Evolutionary conservation across 2,113 vertebrate species (phyloP).

Genomic region (Callipepla squamata): DNA sequence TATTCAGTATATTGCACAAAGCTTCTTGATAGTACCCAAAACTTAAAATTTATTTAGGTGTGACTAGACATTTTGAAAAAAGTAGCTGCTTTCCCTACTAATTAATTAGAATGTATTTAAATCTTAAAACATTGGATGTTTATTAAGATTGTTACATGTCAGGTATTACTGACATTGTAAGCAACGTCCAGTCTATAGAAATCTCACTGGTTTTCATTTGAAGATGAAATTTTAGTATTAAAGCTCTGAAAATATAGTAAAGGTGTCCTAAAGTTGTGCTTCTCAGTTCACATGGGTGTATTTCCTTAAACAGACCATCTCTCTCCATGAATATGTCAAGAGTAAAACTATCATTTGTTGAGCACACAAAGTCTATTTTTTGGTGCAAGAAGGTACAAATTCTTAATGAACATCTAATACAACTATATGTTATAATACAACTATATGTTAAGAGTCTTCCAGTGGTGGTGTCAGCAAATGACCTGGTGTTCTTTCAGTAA

Average conservation of each 20-base stretch:
- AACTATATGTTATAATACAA: background rate
- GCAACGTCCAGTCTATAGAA: background rate
- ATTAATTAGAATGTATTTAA: background rate
- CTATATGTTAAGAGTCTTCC: background rate
- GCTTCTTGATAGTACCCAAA: background rate
- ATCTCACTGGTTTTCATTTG: background rate
- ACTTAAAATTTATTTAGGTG: background rate
- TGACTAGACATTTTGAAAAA: background rate
- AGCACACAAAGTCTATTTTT: background rate
- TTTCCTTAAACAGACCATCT: background rate
- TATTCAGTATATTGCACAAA: background rate
- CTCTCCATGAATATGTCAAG: background rate
- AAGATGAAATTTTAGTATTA: background rate
- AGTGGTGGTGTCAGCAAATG: background rate
- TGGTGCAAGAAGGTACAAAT: background rate
- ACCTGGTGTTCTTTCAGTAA: background rate
- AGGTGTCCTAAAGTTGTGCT: background rate
- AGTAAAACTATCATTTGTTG: background rate
- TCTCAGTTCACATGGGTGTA: background rate
- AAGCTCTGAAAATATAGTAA: background rate
- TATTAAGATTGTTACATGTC: fast-evolving
- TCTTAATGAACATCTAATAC: background rate
- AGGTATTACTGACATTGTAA: background rate
- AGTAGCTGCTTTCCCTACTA: background rate
- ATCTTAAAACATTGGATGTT: background rate